Conservation (phyloP, 2,888 invertebrate genomes). For the Teleiodes luculella region DNA sequence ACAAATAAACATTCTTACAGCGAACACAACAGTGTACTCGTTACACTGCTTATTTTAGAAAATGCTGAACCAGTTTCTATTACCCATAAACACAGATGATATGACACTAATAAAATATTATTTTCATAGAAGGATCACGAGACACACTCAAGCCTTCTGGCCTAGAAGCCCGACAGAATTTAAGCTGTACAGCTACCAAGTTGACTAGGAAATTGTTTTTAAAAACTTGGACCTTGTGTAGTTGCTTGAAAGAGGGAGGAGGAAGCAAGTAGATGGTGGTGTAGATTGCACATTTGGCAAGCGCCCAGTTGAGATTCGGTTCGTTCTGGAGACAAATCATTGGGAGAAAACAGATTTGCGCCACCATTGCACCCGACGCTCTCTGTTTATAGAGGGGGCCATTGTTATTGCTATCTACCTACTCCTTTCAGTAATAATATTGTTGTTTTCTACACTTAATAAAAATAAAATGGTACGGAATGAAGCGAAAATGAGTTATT, state of each 20-base stretch:
- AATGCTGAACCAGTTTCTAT: neutral
- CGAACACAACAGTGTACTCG: neutral
- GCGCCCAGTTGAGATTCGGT: slow-evolving; percentile 68
- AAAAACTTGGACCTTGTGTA: slow-evolving; percentile 32
- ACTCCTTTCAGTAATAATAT: neutral
- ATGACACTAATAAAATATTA: slow-evolving; percentile 66
- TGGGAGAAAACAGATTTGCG: slow-evolving; percentile 73
- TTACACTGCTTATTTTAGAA: neutral
- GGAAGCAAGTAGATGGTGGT: slow-evolving; percentile 29
- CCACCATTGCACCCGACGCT: slow-evolving; percentile 54
- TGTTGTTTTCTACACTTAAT: slow-evolving; percentile 1
- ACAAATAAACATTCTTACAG: neutral
- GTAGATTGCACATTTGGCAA: slow-evolving; percentile 68
- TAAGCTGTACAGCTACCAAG: slow-evolving; percentile 56
- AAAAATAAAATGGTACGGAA: neutral
- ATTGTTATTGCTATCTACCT: slow-evolving; percentile 55
- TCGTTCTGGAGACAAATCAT: slow-evolving; percentile 73
- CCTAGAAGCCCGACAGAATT: slow-evolving; percentile 56
- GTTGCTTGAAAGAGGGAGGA: slow-evolving; percentile 22
- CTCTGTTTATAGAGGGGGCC: slow-evolving; percentile 41
- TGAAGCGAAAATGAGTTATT: no score
- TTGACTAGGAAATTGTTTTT: neutral
- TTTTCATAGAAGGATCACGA: slow-evolving; percentile 65
- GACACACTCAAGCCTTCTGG: slow-evolving; percentile 53
- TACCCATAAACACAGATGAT: slow-evolving; percentile 39